Base-by-base conservation (phyloP, 2,797 vertebrate genomes). In the Morelia viridis region DNA sequence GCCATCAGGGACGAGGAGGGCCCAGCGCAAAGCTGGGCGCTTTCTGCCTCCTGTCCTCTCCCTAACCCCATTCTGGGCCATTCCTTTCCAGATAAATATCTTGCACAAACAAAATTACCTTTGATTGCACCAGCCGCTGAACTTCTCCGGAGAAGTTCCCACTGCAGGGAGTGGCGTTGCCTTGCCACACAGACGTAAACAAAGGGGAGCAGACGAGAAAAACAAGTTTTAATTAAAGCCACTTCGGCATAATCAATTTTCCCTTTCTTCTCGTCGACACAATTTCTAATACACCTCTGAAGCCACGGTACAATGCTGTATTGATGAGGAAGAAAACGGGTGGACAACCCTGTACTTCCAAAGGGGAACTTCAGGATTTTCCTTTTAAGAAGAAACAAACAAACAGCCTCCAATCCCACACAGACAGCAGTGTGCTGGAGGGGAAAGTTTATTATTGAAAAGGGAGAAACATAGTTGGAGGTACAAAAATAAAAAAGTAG, bases 161-260 rank as follows among this genome's bases (percentile, higher is more conserved):
- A 95, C 92, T 96, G 28, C 89, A 93, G 84, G 90, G 95, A 96
- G 94, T 64, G 94, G 91, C 13, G 93, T 94, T 96, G 95, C 95
- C 95, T 90, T 65, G 92, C 89, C 84, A 50, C 84, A 94, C 96
- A 94, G 94, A 96, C 94, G 93, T 91, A 94, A 96, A 95, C 95
- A 95, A 53, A 22, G 68, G 57, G 88, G 87, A 93, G 93, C 90
- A 91, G 95, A 94, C 96, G 85, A 96, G 97, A 96, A 97, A 96
- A 96, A 96, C 96, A 93, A 96, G 96, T 95, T 96, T 95, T 91
- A 96, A 97, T 96, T 96, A 90, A 95, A 96, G 95, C 35, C 88
- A 85, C 95, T 96, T 96, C 92, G 76, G 88, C 91, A 95, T 94
- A 95, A 96, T 94, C 94, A 53, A 92, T 96, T 94, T 95, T 94